Evolutionary conservation across 2,888 invertebrate species (phyloP).

Genomic region (Cartodere bifasciata): DNA sequence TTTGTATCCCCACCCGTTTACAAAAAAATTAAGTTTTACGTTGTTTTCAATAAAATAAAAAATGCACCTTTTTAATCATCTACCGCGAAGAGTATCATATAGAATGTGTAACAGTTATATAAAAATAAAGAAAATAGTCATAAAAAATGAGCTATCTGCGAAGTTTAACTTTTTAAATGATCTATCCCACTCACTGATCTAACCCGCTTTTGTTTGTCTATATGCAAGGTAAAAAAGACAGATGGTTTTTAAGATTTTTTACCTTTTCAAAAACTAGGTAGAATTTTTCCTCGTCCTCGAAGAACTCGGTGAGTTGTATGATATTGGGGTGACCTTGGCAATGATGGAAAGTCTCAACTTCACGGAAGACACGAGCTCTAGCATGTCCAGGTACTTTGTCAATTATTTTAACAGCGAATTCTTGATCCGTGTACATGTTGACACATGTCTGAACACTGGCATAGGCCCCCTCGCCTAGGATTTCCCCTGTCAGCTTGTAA

Average conservation of each 20-base stretch:
- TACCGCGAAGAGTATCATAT: too few species aligned
- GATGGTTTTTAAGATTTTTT: conserved; percentile 15
- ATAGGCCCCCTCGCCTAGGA: conserved; percentile 93
- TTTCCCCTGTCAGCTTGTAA: conserved; percentile 89
- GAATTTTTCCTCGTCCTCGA: conserved; percentile 93
- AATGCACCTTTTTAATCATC: too few species aligned
- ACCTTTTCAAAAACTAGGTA: conserved; percentile 97
- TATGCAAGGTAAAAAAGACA: too few species aligned
- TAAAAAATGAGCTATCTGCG: too few species aligned
- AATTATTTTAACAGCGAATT: conserved; percentile 96
- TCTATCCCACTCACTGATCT: too few species aligned
- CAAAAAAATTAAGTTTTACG: too few species aligned
- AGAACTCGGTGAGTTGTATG: conserved; percentile 93
- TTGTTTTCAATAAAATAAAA: too few species aligned
- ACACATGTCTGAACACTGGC: conserved; percentile 91
- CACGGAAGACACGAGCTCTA: conserved; percentile 88
- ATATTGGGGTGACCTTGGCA: conserved; percentile 96
- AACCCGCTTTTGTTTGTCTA: too few species aligned
- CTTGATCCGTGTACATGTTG: conserved; percentile 80
- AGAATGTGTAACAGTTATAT: too few species aligned
- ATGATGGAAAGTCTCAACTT: conserved; percentile 98
- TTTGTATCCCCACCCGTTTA: too few species aligned
- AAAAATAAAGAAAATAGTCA: too few species aligned
- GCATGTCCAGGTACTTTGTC: conserved; percentile 92
- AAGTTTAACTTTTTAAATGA: too few species aligned